Evolutionary conservation across 2,888 invertebrate genomes (phyloP).

Genomic region (Euzophera pinguis): DNA sequence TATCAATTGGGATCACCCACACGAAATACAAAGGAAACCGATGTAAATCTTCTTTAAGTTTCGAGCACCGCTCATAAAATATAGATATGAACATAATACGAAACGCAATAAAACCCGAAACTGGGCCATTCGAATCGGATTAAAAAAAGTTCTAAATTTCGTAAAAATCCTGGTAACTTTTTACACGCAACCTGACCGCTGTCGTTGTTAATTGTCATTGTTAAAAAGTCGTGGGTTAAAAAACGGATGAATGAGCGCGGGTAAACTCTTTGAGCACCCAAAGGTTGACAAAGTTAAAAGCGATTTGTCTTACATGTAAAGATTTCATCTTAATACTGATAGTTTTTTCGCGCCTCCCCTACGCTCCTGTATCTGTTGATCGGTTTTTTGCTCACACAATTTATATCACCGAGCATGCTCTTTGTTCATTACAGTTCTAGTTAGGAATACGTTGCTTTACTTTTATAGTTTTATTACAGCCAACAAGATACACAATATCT

Average conservation of each 20-base stretch:
- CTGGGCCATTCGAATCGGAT: constrained; percentile 42
- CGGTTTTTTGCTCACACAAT: constrained; percentile 21
- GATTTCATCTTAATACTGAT: constrained; percentile 62
- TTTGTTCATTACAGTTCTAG: constrained; percentile 22
- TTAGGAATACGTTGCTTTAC: constrained; percentile 30
- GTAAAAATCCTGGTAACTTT: constrained; percentile 51
- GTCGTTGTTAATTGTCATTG: constrained; percentile 64
- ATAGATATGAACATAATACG: constrained; percentile 68
- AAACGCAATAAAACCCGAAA: constrained; percentile 62
- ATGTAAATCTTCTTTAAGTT: constrained; percentile 67
- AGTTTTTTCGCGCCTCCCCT: constrained; percentile 64
- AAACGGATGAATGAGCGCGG: constrained; percentile 64
- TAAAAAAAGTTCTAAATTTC: constrained; percentile 49
- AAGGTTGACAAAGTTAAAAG: constrained; percentile 65
- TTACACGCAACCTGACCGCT: constrained; percentile 68
- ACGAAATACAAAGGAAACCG: constrained; percentile 59
- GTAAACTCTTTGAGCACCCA: constrained; percentile 55
- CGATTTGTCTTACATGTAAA: constrained; percentile 71
- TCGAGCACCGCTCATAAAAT: constrained; percentile 60
- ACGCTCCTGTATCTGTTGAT: constrained; percentile 31
- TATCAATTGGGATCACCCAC: constrained; percentile 70
- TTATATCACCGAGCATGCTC: neutral
- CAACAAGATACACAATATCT: constrained; percentile 52
- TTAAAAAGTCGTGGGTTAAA: constrained; percentile 45
- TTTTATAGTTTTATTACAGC: constrained; percentile 63